Percentiles rank a stretch among this genome's conserved stretches.
Conservation (phyloP, 2,113 vertebrate species). For the Crypturellus undulatus region DNA sequence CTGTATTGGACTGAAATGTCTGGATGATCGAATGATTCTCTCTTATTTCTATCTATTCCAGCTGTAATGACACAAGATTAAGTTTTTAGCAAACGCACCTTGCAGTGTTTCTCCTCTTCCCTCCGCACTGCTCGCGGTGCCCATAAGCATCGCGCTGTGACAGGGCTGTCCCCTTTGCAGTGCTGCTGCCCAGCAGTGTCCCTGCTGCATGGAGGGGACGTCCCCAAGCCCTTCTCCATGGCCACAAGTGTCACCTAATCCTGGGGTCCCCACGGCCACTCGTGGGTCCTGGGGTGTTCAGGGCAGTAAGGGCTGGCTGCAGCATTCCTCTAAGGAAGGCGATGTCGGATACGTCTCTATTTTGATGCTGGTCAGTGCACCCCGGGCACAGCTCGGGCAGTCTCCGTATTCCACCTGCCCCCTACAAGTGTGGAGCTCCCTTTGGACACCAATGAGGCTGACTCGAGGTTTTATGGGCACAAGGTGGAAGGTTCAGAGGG, state of each 20-base stretch:
- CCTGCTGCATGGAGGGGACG: neutral
- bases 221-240: neutral
- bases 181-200: neutral
- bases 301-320: neutral
- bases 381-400: neutral
- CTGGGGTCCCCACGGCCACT: neutral
- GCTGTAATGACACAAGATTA: neutral
- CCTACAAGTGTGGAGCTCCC: neutral
- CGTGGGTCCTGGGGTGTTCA: neutral
- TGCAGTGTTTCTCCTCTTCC: neutral
- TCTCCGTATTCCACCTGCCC: neutral
- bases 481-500: neutral
- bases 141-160: neutral
- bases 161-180: neutral
- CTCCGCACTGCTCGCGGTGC: neutral
- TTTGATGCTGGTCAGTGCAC: no score
- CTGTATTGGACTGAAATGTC: neutral
- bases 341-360: neutral
- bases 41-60: neutral
- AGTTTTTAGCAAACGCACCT: neutral
- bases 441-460: neutral
- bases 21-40: neutral
- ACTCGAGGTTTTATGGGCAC: neutral
- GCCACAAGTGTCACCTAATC: neutral
- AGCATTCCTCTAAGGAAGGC: neutral